Evolutionary conservation across 2,797 vertebrate species (phyloP).

Genomic region (Lindbergichthys nudifrons): DNA sequence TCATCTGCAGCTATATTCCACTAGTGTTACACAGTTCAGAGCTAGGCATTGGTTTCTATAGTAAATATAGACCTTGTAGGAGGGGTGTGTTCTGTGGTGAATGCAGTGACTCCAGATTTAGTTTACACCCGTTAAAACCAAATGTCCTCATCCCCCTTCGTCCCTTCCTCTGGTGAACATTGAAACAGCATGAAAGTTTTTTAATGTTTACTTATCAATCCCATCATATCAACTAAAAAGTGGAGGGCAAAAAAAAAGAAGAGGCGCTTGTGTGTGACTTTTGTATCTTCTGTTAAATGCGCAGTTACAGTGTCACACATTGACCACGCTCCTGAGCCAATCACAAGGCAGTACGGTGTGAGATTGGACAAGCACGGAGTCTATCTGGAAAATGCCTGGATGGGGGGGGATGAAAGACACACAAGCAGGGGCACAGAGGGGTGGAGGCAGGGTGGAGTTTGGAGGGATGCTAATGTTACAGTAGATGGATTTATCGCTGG

Average conservation of each 20-base stretch:
- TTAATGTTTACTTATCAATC: slow-evolving; percentile 76
- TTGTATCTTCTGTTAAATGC: slow-evolving; percentile 51
- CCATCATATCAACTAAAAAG: slow-evolving; percentile 54
- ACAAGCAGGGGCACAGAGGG: slow-evolving; percentile 42
- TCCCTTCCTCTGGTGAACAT: slow-evolving; percentile 74
- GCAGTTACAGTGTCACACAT: slow-evolving; percentile 58
- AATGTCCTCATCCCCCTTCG: slow-evolving; percentile 51
- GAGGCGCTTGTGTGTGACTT: slow-evolving; percentile 74
- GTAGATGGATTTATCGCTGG: slow-evolving; percentile 57
- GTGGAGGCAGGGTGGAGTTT: slow-evolving; percentile 39
- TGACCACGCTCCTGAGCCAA: slow-evolving; percentile 65
- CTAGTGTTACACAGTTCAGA: slow-evolving; percentile 1
- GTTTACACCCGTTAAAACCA: slow-evolving; percentile 50
- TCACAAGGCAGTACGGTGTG: slow-evolving; percentile 67
- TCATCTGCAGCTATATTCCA: not conserved
- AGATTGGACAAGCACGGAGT: slow-evolving; percentile 80
- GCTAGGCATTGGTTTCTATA: slow-evolving; percentile 60
- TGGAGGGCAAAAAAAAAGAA: slow-evolving; percentile 38
- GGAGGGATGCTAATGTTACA: slow-evolving; percentile 59
- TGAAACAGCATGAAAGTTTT: slow-evolving; percentile 80
- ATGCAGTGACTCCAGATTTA: slow-evolving; percentile 47
- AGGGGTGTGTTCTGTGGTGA: slow-evolving; percentile 37
- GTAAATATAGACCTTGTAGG: slow-evolving; percentile 26
- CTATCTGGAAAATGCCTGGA: slow-evolving; percentile 74
- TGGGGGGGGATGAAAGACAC: slow-evolving; percentile 76